Evolutionary conservation across 2,888 invertebrate genomes (phyloP), one percentile per base, ranked within the genome.

Genomic region (Drosophila kanekoi): DNA sequence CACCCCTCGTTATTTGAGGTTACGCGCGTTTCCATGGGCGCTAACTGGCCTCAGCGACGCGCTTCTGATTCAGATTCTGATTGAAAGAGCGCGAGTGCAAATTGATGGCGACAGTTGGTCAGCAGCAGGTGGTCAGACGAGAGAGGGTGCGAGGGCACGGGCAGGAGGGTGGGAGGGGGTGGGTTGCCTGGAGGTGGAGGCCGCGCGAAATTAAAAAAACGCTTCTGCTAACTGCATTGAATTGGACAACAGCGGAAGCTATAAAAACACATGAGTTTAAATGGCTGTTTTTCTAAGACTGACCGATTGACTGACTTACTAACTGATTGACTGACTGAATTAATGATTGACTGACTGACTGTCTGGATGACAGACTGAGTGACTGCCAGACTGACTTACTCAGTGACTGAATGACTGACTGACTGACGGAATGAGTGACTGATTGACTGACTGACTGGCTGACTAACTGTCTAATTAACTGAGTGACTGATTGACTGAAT

Each of bases 1-100:
- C 28, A 28, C 28, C 51, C 38, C 37, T 8, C 72, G 69, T 77
- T 77, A 70, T 68, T 80, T 76, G 72, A 77, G 81, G 71, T 76
- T 62, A 59, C 40, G 58, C 60, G 56, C 61, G 52, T 35, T 59
- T 64, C 48, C 16, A 49, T 35, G 41, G 47, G 47, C 52, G 60
- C 60, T 40, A 76, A 72, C 58, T 52, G 80, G 20, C 52, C 64
- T 45, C 52, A 43, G 45, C 43, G 33, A 43, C 33, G 40, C 35
- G 40, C 45, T 52, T 41, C 38, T 13, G 53, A 37, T 56, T 47
- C 37, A 18, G 40, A 28, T 45, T 33, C 56, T 75, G 82, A 82
- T 85, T 75, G 80, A 75, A 77, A 72, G 23, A 37, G 28, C 28
- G 28, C 38, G 28, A 44, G 51, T 51, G 69, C 45, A 74, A 81